Evolutionary conservation across 2,888 invertebrate genomes (phyloP).

Genomic region (Chaitophorus viminalis): DNA sequence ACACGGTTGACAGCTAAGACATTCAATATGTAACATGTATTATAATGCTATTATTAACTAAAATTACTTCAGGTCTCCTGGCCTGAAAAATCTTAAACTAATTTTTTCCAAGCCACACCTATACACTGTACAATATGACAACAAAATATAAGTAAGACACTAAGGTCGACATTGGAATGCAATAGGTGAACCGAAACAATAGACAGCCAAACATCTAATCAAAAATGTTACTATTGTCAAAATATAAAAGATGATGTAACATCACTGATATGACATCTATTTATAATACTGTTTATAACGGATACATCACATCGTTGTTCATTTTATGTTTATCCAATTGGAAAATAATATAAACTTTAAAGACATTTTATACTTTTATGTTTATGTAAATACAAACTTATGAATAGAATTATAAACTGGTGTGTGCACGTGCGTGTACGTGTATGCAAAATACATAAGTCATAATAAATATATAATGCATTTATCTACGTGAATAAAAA

Average conservation of each 20-base stretch:
- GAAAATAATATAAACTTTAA: neutral
- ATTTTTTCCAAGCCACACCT: conserved; percentile 45
- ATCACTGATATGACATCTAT: conserved; percentile 42
- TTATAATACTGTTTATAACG: neutral
- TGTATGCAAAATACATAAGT: neutral
- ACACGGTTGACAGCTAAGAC: neutral
- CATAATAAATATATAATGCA: neutral
- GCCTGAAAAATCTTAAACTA: conserved; percentile 18
- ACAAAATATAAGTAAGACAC: conserved; percentile 28
- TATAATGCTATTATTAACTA: neutral
- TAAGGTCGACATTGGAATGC: conserved; percentile 52
- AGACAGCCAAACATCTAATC: conserved; percentile 55
- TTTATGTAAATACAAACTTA: neutral
- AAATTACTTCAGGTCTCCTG: conserved; percentile 29
- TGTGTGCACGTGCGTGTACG: neutral
- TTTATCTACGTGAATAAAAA: neutral
- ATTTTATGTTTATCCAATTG: neutral
- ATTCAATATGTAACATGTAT: neutral
- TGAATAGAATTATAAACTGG: neutral
- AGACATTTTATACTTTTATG: neutral
- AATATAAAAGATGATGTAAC: conserved; percentile 51
- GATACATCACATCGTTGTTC: neutral
- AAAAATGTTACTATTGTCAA: conserved; percentile 56
- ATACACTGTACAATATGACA: conserved; percentile 1
- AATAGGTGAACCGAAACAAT: conserved; percentile 60